phyloP scores from a whole-genome alignment of 1,140 invertebrate species.

The Phenacoccus solenopsis region DNA sequence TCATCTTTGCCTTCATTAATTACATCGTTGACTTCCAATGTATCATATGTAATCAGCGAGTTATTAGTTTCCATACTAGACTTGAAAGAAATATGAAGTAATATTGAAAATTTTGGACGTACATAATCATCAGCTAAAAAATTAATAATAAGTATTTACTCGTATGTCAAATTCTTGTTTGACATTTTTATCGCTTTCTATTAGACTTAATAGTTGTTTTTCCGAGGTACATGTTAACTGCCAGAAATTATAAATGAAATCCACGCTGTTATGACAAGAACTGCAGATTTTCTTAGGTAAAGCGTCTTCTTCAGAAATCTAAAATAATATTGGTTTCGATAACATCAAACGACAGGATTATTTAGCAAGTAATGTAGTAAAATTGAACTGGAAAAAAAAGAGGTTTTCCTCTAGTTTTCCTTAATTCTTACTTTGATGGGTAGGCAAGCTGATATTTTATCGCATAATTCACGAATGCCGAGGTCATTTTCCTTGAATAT shows the following conservation, averaged over 20 bases:
- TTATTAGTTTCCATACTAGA: neutral
- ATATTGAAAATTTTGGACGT: neutral
- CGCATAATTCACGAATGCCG: neutral
- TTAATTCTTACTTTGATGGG: neutral
- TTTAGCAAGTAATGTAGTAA: too few species aligned
- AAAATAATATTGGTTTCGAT: too few species aligned
- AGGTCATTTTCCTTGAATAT: neutral
- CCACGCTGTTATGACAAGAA: neutral
- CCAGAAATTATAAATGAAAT: conserved; percentile 18
- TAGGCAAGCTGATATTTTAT: neutral
- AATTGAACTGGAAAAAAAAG: too few species aligned
- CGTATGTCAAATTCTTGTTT: neutral
- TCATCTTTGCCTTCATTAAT: neutral
- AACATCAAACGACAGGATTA: too few species aligned
- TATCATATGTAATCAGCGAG: neutral
- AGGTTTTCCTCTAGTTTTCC: too few species aligned
- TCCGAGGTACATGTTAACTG: neutral
- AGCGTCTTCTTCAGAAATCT: conserved; percentile 16
- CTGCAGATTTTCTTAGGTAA: conserved; percentile 7
- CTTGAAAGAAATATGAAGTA: neutral
- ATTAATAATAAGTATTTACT: neutral
- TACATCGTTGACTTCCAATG: neutral
- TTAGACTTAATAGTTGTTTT: neutral
- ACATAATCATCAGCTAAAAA: too few species aligned
- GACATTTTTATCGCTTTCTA: neutral